phyloP scores from a whole-genome alignment of 1,140 invertebrate species.

The Centruroides vittatus region DNA sequence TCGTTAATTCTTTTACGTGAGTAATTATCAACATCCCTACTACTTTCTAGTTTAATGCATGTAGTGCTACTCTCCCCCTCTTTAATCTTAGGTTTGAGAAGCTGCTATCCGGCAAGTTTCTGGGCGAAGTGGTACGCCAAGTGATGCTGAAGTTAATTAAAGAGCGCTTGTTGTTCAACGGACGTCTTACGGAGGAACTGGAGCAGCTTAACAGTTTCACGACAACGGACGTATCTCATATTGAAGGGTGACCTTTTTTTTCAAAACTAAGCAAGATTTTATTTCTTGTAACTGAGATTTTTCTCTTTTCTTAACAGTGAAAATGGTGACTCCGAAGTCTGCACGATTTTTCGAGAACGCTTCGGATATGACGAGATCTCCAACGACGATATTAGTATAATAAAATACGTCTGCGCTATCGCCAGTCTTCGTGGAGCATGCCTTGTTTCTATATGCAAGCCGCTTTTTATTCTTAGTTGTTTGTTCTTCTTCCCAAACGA shows the following conservation, averaged over 20 bases:
- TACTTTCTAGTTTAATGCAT: too few species aligned
- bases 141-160: conserved; percentile 38
- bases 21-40: too few species aligned
- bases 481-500: too few species aligned
- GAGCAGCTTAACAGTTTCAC: conserved; percentile 34
- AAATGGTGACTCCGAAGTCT: conserved; percentile 1
- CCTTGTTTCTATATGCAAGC: conserved; percentile 53
- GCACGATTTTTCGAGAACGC: conserved; percentile 8
- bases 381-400: conserved; percentile 51
- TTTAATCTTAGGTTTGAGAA: conserved; percentile 52
- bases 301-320: background rate
- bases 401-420: conserved; percentile 58
- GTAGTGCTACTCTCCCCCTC: conserved; percentile 10
- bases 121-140: conserved; percentile 54
- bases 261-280: too few species aligned
- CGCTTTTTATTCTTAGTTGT: too few species aligned
- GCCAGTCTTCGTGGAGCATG: conserved; percentile 64
- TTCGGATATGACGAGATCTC: conserved; percentile 24
- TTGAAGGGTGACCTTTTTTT: conserved; percentile 54
- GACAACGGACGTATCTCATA: conserved; percentile 52
- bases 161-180: background rate
- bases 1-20: conserved; percentile 21
- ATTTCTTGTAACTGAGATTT: too few species aligned
- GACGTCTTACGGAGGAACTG: background rate
- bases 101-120: conserved; percentile 80